These are phyloP conservation scores for Kryptopterus vitreolus DNA, from an alignment of 2,797 vertebrate genomes.

Conservation along the genomic window DNA sequence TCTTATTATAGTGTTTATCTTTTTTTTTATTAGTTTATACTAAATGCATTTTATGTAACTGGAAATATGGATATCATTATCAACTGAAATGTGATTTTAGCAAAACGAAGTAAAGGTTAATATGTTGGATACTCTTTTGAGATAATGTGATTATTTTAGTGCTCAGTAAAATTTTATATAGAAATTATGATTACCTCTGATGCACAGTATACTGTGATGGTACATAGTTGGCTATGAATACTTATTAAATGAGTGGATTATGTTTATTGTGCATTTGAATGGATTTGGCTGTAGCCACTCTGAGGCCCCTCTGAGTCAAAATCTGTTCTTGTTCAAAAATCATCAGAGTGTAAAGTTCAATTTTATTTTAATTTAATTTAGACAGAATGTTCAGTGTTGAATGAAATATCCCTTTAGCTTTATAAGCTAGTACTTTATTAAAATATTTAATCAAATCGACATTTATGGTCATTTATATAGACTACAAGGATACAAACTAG, in stretches of 20 bases:
- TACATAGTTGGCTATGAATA: not conserved
- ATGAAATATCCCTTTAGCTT: constrained; percentile 11
- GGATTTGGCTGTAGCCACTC: not conserved
- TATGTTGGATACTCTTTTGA: not conserved
- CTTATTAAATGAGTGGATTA: not conserved
- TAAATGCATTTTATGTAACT: not conserved
- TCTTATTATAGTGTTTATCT: not conserved
- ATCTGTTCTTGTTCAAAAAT: not conserved
- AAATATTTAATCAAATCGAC: constrained; percentile 31
- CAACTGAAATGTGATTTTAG: not conserved
- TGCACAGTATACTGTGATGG: not conserved
- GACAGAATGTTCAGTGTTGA: not conserved
- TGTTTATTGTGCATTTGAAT: not conserved
- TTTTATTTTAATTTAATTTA: not conserved
- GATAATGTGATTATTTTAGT: not conserved
- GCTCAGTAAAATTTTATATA: not conserved
- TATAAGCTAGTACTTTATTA: not conserved
- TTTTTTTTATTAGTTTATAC: not conserved
- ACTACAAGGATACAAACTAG: not conserved
- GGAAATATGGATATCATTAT: not conserved
- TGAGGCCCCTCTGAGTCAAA: not conserved
- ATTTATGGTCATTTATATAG: constrained; percentile 12
- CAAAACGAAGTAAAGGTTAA: not conserved
- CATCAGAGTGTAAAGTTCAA: not conserved
- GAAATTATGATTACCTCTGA: not conserved